A percentile compares a stretch with the other conserved stretches of the same genome.
Evolutionary conservation across 2,888 invertebrate species (phyloP).

Genomic region (Colostygia pectinataria): DNA sequence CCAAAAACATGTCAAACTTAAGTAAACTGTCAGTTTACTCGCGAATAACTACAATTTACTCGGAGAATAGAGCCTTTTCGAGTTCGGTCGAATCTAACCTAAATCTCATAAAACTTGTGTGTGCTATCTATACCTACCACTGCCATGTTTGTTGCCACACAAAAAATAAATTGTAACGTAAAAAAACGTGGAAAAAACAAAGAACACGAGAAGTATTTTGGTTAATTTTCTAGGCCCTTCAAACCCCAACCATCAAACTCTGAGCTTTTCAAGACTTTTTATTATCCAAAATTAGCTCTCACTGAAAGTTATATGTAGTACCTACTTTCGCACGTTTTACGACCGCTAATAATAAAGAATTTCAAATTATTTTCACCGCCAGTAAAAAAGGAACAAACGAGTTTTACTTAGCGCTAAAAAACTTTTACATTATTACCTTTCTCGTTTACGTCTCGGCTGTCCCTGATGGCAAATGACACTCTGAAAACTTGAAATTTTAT

Average conservation of each 20-base stretch:
- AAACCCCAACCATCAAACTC: neutral
- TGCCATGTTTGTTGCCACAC: no score
- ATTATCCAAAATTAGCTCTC: constrained; percentile 21
- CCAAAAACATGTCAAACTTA: no score
- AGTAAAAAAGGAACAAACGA: constrained; percentile 25
- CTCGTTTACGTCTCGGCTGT: constrained; percentile 25
- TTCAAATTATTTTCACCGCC: constrained; percentile 29
- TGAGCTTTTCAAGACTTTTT: constrained; percentile 11
- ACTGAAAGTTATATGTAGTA: constrained; percentile 19
- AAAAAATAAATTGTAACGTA: no score
- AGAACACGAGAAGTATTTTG: no score
- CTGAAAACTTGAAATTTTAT: constrained; percentile 21
- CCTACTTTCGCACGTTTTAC: constrained; percentile 20
- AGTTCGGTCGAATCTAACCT: no score
- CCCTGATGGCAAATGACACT: constrained; percentile 28
- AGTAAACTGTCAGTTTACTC: no score
- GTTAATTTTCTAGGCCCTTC: constrained; percentile 1
- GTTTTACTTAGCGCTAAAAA: constrained; percentile 29
- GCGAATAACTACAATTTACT: no score
- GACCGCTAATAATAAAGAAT: constrained; percentile 27
- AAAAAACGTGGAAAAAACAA: no score
- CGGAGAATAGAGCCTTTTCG: no score
- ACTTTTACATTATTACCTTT: constrained; percentile 28
- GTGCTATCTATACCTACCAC: no score
- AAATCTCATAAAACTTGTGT: no score